Base-by-base conservation (phyloP, 2,113 vertebrate species). In the Natator depressus region DNA sequence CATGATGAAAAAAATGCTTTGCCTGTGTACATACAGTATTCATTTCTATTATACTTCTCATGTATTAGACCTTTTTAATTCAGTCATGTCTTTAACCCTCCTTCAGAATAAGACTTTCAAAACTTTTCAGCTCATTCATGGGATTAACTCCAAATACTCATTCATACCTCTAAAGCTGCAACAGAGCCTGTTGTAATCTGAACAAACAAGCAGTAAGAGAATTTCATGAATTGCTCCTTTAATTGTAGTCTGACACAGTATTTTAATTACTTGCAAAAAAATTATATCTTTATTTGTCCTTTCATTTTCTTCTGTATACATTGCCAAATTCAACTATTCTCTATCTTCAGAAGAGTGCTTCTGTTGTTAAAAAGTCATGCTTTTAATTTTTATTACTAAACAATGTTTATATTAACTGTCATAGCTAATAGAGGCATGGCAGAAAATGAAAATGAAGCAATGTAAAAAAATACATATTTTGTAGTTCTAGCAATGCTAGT, bases 341-440 rank as follows among this genome's bases (percentile, higher is more conserved):
- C 1, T 35, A 54, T 31, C 5, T 9, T 88, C 4, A 35, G 53
- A n/a, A 88, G 76, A 85, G 57, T 59, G 0, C 88, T 85, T 16
- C 54, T 91, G 2, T n/a, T 82, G 27, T 25, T 12, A 78, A 88
- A n/a, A 88, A 84, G 62, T 1, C 1, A 53, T 81, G 3, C 0
- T 25, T 0, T 62, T 53, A 69, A 49, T 62, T 13, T 0, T 1
- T 1, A 19, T 89, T 72, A 22, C 14, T 49, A 50, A 29, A 13
- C 89, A 46, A 84, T 2, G 8, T 87, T 0, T 54, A 1, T 19
- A 59, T 69, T 88, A 55, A 72, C 59, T 38, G 3, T 38, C 53
- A 0, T 1, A 42, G 7, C 31, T 80, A 3, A 7, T 78, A 78
- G 2, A 82, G 0, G 5, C 65, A 49, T 17, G 4, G 10, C 1